A percentile compares a stretch with the other conserved stretches of the same genome.
Conservation (phyloP, 2,797 vertebrate species). For the Smutsia gigantea region DNA sequence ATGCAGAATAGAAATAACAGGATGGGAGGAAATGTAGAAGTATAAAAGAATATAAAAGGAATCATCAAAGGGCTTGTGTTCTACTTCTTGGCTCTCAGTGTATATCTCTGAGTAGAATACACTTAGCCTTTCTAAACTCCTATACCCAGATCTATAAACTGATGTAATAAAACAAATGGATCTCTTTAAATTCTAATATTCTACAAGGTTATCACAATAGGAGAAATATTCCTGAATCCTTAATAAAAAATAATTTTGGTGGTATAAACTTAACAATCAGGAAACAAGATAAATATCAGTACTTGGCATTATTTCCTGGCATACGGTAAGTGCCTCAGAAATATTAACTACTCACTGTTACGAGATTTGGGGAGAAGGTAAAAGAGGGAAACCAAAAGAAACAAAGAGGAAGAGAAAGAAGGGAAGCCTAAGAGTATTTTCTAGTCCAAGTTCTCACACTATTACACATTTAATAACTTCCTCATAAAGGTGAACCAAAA, state of each 20-base stretch:
- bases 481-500: conserved; percentile 19
- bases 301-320: not conserved
- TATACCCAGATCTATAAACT: not conserved
- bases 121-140: not conserved
- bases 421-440: not conserved
- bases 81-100: not conserved
- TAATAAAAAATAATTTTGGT: conserved; percentile 10
- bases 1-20: not conserved
- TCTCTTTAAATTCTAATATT: conserved; percentile 50
- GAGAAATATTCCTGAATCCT: not conserved
- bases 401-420: not conserved
- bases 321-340: not conserved
- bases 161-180: not conserved
- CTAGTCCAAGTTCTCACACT: not conserved
- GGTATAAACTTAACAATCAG: not conserved
- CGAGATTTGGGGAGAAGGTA: not conserved
- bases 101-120: not conserved
- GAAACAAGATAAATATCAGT: not conserved
- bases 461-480: not conserved
- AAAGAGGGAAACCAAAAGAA: not conserved
- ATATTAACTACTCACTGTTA: not conserved
- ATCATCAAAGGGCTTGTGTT: not conserved
- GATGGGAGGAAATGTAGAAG: not conserved
- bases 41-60: not conserved
- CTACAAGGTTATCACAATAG: not conserved